Percentiles rank a stretch among this genome's conserved stretches.
Conservation (phyloP, 2,797 vertebrate species). For the Anas acuta region DNA sequence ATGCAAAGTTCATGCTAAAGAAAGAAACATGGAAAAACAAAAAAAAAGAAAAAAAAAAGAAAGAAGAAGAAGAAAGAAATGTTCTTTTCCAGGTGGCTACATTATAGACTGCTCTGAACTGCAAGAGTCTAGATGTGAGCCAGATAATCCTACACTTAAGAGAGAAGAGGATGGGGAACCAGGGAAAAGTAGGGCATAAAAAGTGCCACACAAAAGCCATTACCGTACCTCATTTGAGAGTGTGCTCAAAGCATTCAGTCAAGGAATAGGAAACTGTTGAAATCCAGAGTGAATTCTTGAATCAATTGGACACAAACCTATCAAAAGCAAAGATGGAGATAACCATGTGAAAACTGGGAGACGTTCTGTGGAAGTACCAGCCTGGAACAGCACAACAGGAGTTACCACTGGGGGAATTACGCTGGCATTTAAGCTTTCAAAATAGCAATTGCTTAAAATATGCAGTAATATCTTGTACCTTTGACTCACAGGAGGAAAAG, state of each 20-base stretch:
- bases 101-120: not conserved
- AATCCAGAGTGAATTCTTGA: slow-evolving; percentile 15
- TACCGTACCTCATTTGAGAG: not conserved
- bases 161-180: not conserved
- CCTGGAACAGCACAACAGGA: slow-evolving; percentile 1
- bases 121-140: not conserved
- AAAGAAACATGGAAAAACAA: not conserved
- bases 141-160: not conserved
- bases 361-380: not conserved
- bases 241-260: not conserved
- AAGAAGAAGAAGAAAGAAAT: not conserved
- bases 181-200: not conserved
- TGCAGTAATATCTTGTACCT: slow-evolving; percentile 6
- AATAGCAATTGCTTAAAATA: slow-evolving; percentile 53
- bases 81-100: not conserved
- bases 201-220: not conserved
- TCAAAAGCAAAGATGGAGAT: not conserved
- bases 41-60: not conserved
- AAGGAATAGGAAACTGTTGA: not conserved
- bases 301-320: not conserved
- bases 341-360: not conserved
- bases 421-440: slow-evolving; percentile 29
- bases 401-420: not conserved
- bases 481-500: slow-evolving; percentile 39
- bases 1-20: slow-evolving; percentile 2